These are phyloP conservation scores for Andrena trimmerana DNA, from an alignment of 2,888 invertebrate genomes.

Conservation along the genomic window DNA sequence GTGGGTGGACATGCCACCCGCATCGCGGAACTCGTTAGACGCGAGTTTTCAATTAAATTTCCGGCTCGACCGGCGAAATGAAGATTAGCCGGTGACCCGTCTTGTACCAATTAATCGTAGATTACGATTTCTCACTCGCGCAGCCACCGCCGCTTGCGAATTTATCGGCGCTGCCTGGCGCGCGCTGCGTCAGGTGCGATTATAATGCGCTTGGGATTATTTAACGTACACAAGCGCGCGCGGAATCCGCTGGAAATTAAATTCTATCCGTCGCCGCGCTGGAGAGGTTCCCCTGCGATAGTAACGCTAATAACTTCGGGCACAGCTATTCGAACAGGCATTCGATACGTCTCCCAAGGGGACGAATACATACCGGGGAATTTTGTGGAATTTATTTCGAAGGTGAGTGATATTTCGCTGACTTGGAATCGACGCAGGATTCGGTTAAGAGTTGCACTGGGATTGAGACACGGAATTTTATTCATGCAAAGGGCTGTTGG, in stretches of 20 bases:
- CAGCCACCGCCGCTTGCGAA: background rate
- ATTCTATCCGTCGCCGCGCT: background rate
- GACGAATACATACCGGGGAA: no score
- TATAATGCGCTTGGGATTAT: conserved; percentile 44
- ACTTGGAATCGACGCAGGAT: no score
- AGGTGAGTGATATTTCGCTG: no score
- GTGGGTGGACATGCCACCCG: conserved; percentile 76
- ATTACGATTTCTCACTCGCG: conserved; percentile 60
- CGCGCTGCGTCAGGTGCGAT: conserved; percentile 25
- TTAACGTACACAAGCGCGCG: background rate
- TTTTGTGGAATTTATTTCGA: no score
- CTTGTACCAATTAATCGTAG: conserved; percentile 72
- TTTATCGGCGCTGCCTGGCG: conserved; percentile 51
- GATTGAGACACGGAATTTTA: no score
- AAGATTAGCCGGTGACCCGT: conserved; percentile 60
- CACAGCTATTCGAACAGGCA: background rate
- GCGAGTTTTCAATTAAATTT: conserved; percentile 75
- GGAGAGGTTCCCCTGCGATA: background rate
- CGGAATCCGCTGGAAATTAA: background rate
- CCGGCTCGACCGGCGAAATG: conserved; percentile 55
- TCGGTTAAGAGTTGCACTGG: no score
- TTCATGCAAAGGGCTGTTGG: no score
- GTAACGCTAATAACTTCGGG: conserved; percentile 29
- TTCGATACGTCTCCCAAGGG: background rate
- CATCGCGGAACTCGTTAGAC: conserved; percentile 75